phyloP scores from a whole-genome alignment of 2,113 vertebrate genomes.

The Phyllostomus discolor region DNA sequence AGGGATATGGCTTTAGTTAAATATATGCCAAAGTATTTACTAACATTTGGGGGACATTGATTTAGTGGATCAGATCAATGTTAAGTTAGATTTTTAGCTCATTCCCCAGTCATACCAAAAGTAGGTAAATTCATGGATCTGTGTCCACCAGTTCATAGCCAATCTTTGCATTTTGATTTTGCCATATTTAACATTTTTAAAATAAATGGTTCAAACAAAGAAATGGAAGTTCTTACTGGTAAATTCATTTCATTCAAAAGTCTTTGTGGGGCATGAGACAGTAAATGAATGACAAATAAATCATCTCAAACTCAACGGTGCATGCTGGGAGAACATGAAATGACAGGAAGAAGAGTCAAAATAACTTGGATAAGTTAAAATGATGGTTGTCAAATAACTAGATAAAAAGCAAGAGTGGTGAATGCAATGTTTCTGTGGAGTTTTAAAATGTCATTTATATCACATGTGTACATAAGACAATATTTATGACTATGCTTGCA shows the following conservation, averaged over 20 bases:
- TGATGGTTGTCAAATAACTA: neutral
- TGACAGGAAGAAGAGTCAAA: neutral
- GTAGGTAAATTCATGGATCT: neutral
- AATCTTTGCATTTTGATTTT: neutral
- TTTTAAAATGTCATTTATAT: neutral
- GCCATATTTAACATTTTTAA: neutral
- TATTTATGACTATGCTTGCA: neutral
- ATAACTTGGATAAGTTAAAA: neutral
- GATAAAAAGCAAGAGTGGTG: neutral
- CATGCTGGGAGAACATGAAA: neutral
- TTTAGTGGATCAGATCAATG: neutral
- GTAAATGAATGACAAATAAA: neutral
- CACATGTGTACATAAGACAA: neutral
- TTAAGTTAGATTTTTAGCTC: neutral
- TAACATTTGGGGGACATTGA: neutral
- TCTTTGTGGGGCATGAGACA: neutral
- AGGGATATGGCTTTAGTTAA: neutral
- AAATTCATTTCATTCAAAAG: neutral
- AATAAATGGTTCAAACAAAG: neutral
- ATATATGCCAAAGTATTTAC: neutral
- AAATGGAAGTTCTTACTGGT: neutral
- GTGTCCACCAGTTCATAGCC: neutral
- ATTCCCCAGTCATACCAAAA: neutral
- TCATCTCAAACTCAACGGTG: neutral
- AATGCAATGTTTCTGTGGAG: neutral